These are phyloP conservation scores for Hirundichthys speculiger DNA, from an alignment of 2,113 vertebrate species.

Conservation along the genomic window DNA sequence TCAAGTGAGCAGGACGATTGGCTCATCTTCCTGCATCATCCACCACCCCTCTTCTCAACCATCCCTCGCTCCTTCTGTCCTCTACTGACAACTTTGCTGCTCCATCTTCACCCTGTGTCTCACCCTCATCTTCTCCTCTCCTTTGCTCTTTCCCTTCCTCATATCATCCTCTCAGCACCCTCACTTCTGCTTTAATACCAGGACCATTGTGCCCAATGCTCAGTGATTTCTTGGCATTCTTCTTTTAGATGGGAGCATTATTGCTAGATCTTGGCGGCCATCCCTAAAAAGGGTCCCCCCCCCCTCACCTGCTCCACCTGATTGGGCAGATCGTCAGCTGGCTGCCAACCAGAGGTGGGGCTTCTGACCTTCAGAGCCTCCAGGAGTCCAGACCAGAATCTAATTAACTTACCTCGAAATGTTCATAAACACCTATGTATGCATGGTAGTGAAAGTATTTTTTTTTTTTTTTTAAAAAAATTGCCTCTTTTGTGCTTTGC, in stretches of 20 bases:
- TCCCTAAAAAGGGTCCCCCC: slow-evolving; percentile 26
- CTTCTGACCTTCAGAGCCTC: slow-evolving; percentile 74
- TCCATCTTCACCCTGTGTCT: slow-evolving; percentile 49
- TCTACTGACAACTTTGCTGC: slow-evolving; percentile 48
- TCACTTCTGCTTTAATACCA: slow-evolving; percentile 15
- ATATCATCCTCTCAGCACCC: slow-evolving; percentile 23
- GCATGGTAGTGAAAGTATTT: not conserved
- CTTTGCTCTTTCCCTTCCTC: slow-evolving; percentile 16
- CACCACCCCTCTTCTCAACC: slow-evolving; percentile 45
- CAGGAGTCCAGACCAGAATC: slow-evolving; percentile 56
- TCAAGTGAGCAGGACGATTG: slow-evolving; percentile 82
- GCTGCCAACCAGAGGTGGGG: slow-evolving; percentile 68
- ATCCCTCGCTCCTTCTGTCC: slow-evolving; percentile 40
- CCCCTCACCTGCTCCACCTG: slow-evolving; percentile 26
- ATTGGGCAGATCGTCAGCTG: slow-evolving; percentile 68
- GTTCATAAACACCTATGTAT: slow-evolving; percentile 8
- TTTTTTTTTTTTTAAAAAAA: not conserved
- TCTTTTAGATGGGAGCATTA: slow-evolving; percentile 38
- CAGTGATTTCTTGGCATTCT: slow-evolving; percentile 20
- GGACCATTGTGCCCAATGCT: slow-evolving; percentile 1
- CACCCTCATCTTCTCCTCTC: slow-evolving; percentile 16
- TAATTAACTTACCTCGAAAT: slow-evolving; percentile 54
- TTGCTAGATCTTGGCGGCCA: slow-evolving; percentile 44
- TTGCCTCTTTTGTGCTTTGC: not conserved
- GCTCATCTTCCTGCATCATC: slow-evolving; percentile 73